Evolutionary conservation across 2,888 invertebrate species (phyloP).

Genomic region (Macaria notata): DNA sequence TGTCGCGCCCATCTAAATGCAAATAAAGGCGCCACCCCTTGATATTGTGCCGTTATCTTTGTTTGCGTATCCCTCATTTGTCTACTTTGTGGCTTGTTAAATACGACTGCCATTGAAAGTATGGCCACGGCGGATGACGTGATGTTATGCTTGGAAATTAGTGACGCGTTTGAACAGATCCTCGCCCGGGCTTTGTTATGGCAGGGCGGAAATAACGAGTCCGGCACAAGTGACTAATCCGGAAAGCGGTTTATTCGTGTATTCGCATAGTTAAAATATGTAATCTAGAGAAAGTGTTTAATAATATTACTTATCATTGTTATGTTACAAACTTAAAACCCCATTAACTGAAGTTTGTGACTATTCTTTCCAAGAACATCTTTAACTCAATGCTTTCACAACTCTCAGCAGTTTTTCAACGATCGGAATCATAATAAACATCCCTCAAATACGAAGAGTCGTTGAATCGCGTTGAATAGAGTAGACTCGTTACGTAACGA

Average conservation of each 20-base stretch:
- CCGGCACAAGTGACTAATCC: background rate
- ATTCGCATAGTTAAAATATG: no score
- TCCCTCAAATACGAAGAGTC: slow-evolving; percentile 34
- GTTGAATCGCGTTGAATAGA: slow-evolving; percentile 38
- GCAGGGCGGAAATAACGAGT: slow-evolving; percentile 2
- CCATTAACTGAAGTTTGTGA: no score
- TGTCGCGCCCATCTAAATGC: slow-evolving; percentile 73
- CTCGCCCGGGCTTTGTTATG: slow-evolving; percentile 1
- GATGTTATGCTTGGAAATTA: slow-evolving; percentile 23
- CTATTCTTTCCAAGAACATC: no score
- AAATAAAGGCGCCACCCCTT: slow-evolving; percentile 66
- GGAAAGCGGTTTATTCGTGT: background rate
- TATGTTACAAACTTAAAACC: no score
- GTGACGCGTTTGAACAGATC: slow-evolving; percentile 8
- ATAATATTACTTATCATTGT: no score
- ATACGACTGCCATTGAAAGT: slow-evolving; percentile 28
- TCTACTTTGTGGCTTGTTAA: slow-evolving; percentile 56
- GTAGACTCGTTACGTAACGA: slow-evolving; percentile 44
- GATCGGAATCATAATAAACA: slow-evolving; percentile 25
- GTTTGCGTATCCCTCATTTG: slow-evolving; percentile 71
- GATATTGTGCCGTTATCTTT: slow-evolving; percentile 49
- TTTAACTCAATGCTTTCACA: no score
- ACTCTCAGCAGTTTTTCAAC: no score
- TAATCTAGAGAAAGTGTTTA: no score
- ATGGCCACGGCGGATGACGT: slow-evolving; percentile 19